Base-by-base conservation (phyloP, 1,140 invertebrate genomes). In the Cydia strobilella region DNA sequence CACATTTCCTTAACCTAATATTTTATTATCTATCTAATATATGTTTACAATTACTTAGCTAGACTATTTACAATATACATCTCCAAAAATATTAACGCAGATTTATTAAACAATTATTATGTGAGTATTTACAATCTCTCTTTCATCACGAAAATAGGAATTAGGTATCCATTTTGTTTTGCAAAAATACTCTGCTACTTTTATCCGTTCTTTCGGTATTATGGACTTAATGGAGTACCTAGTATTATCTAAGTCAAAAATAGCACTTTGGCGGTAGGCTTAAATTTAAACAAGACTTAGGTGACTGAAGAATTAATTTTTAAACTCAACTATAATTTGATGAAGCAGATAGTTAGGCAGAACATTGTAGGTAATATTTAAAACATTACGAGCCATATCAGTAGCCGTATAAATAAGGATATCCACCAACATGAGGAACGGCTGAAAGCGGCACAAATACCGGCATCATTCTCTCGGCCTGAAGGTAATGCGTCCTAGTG, bases 401-500 rank as follows among this genome's bases (percentile, higher is more conserved):
- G 78, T 91, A 93, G 0, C 93, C 91, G 39, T 93, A 93, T 23
- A 93, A 76, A 82, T 93, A 93, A 12, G 92, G 93, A 74, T 91
- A 93, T 0, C 88, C 85, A n/a, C 77, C 76, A 15, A 91, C 84
- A 77, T 90, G 87, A 5, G 88, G 88, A 10, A 93, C 79, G 0
- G 90, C 91, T 0, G 91, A 87, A 1, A 93, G 75, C 9, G 93
- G 92, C 4, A 93, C 90, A 75, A 93, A 93, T 9, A 93, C 92
- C 1, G 93, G 93, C 91, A 93, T 90, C 93, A 93, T 93, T 48
- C 92, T 86, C 76, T 93, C 93, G 13, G 92, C 93, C 76, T 93
- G 92, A 23, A 93, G 74, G 54, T 93, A 94, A 86, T 97, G 96
- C 0, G 96, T 97, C 71, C 95, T 94, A 0, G 94, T 95, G 82